Percentiles rank a stretch among this genome's conserved stretches.
These are phyloP conservation scores for Pipra filicauda DNA, from an alignment of 2,113 vertebrate genomes.

Conservation along the genomic window DNA sequence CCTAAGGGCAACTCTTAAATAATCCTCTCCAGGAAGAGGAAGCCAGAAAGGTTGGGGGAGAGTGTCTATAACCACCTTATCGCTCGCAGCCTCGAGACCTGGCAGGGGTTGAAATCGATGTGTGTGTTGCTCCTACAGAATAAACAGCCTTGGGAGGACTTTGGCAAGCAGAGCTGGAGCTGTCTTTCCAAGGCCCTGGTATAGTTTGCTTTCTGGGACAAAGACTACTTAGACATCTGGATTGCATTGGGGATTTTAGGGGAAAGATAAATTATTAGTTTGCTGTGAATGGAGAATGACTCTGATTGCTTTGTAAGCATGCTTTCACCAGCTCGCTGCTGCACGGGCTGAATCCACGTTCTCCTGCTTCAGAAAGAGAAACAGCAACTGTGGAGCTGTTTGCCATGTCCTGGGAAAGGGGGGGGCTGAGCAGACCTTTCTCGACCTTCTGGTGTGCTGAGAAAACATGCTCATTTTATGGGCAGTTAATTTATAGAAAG, in stretches of 20 bases:
- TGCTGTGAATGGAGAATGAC: constrained; percentile 4
- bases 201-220: constrained; percentile 25
- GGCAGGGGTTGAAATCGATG: not conserved
- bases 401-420: not conserved
- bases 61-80: not conserved
- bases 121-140: not conserved
- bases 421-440: constrained; percentile 1
- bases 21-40: not conserved
- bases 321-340: not conserved
- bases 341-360: not conserved
- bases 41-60: not conserved
- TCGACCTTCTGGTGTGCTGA: not conserved
- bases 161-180: not conserved
- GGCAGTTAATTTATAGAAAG: constrained; percentile 63
- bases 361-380: not conserved
- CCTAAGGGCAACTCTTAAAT: not conserved
- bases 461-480: constrained; percentile 52
- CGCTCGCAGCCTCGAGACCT: not conserved
- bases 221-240: constrained; percentile 34
- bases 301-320: not conserved
- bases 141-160: not conserved
- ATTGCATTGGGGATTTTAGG: not conserved
- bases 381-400: not conserved
- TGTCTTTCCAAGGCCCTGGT: not conserved
- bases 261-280: constrained; percentile 1